Base-by-base conservation (phyloP, 1,140 invertebrate genomes). In the Drosophila sproati region DNA sequence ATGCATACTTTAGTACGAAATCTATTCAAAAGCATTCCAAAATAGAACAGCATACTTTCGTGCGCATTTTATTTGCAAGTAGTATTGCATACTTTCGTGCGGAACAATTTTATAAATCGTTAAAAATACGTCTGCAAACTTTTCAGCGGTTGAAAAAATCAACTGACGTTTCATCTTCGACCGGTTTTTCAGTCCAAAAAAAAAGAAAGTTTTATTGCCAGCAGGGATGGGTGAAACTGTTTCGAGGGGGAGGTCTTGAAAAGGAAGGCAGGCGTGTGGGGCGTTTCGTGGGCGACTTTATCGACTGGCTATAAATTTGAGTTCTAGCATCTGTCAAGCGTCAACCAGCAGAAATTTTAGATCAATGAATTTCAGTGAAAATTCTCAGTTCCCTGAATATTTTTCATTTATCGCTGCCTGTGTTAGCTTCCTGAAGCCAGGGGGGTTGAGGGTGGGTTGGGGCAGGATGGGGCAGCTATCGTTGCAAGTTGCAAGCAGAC, bases 401-500 rank as follows among this genome's bases (percentile, higher is more conserved):
- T 43, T 43, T 0, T 3, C 4, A 43, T 3, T 41, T n/a, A 20
- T 20, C 20, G 39, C n/a, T 10, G 8, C 3, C 39, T 43, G 6
- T n/a, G 0, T 4, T 37, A 7, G 35, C 7, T 37, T 20, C 20
- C 20, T 1, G 20, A 37, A 7, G 7, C 35, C 3, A 43, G 10
- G 39, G 4, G 10, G 39, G n/a, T n/a, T 3, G 10, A 34, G 5
- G 10, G 10, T n/a, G 39, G 39, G n/a, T 2, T 4, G 1, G 10
- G 10, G 6, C 2, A 3, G 39, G 6, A n/a, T 41, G 35, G 3
- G 39, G 5, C 7, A 41, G 6, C 20, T 20, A 43, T 6, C 32
- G 29, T 20, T 51, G 66, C 60, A 64, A 75, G 59, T 32, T 43
- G 51, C 8, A 50, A 37, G 39, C 4, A 47, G 47, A n/a, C 20